Base-by-base conservation (phyloP, 2,797 vertebrate species). In the Xenentodon cancila region DNA sequence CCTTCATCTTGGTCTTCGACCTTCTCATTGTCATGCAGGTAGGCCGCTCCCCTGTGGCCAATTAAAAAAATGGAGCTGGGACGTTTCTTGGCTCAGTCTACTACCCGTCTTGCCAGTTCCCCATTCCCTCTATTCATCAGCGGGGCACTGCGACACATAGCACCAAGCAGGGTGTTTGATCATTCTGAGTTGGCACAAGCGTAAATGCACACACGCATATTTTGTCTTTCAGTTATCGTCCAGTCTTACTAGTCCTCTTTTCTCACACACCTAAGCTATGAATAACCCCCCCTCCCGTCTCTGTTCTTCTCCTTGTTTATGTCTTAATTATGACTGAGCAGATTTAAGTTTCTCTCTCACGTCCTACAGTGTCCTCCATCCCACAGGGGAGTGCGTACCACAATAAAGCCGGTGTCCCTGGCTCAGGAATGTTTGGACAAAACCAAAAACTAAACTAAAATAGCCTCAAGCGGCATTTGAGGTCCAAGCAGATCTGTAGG, bases 1-100 rank as follows among this genome's bases (percentile, higher is more conserved):
- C 97, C 79, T 99, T 99, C 92, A 97, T 98, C 90, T 91, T 99
- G 88, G 97, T 99, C 77, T 98, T 99, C 93, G 97, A 99, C 95
- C 97, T 99, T 81, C 96, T 99, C 82, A 99, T 99, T 90, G 93
- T 99, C 87, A 99, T 99, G 97, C 97, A 99, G 96, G 97, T 99
- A 94, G 53, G 58, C 64, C 12, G 15, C 64, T 88, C 85, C 77
- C 91, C 27, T 25, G 84, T 81, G 88, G 80, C 91, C 84, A 91
- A 91, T 92, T 91, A 89, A 85, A 89, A 81, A 59, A 50, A 45
- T 43, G 11, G 52, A 66, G 71, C 75, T 45, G 59, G 84, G 78
- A 80, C 51, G 34, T 80, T 56, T 88, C 80, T 84, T 83, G 86
- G 85, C 82, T 81, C 68, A 64, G 37, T 74, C 71, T 4, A 8